Conservation (phyloP, 2,888 invertebrate species). For the Notodonta dromedarius region DNA sequence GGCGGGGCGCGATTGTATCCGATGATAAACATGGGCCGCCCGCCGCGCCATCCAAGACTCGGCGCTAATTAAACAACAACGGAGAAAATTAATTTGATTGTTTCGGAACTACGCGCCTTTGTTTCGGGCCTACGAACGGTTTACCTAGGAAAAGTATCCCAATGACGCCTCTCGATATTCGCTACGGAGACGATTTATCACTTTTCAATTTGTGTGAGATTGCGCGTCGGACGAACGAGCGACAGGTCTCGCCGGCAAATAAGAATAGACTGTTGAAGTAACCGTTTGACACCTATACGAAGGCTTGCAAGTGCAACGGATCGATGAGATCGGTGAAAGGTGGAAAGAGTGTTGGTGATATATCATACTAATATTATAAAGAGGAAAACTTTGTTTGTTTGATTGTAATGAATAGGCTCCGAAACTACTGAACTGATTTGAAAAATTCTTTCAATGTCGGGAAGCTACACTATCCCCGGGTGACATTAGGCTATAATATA, state of each 20-base stretch:
- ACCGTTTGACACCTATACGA: slow-evolving; percentile 64
- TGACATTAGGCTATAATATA: no score
- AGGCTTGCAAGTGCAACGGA: slow-evolving; percentile 68
- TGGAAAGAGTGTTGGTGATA: slow-evolving; percentile 36
- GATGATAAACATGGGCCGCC: slow-evolving; percentile 82
- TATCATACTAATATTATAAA: no score
- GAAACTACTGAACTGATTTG: no score
- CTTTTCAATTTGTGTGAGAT: slow-evolving; percentile 53
- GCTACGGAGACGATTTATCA: slow-evolving; percentile 49
- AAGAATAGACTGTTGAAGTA: slow-evolving; percentile 56
- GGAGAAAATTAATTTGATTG: slow-evolving; percentile 83
- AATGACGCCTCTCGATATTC: slow-evolving; percentile 54
- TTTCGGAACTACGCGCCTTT: slow-evolving; percentile 79
- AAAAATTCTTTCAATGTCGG: no score
- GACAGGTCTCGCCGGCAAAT: slow-evolving; percentile 58
- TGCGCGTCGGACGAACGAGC: slow-evolving; percentile 50
- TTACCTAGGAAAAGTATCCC: slow-evolving; percentile 74
- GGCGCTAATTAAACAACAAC: slow-evolving; percentile 83
- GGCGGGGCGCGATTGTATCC: slow-evolving; percentile 75
- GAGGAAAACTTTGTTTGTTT: no score
- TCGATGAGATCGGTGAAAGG: slow-evolving; percentile 49
- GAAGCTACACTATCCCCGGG: no score
- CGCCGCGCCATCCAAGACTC: slow-evolving; percentile 78
- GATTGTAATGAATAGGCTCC: no score
- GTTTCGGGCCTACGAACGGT: slow-evolving; percentile 66